Evolutionary conservation across 1,140 invertebrate species (phyloP).

Genomic region (Theocolax elegans): DNA sequence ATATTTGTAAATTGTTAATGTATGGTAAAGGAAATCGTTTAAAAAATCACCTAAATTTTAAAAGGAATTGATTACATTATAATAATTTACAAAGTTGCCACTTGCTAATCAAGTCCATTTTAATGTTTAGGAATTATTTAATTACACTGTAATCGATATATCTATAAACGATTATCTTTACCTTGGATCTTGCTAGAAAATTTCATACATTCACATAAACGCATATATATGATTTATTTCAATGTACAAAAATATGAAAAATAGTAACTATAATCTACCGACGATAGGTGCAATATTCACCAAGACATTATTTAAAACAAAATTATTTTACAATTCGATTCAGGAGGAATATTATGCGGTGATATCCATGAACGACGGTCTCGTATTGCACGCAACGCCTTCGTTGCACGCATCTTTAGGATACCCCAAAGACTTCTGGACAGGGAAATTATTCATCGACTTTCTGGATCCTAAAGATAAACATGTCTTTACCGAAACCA

Average conservation of each 20-base stretch:
- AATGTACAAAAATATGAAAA: neutral
- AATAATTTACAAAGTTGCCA: no score
- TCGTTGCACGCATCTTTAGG: constrained; percentile 78
- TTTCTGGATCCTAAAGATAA: constrained; percentile 85
- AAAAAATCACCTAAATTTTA: no score
- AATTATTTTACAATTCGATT: constrained; percentile 31
- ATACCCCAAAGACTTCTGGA: constrained; percentile 85
- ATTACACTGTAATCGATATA: no score
- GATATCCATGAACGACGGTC: constrained; percentile 84
- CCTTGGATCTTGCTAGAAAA: no score
- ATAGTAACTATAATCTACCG: no score
- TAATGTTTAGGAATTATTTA: no score
- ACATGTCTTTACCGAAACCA: constrained; percentile 71
- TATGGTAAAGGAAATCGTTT: constrained; percentile 25
- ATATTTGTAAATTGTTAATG: neutral
- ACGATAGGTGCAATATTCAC: no score
- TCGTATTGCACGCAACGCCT: constrained; percentile 81
- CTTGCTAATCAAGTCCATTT: no score
- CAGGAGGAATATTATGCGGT: constrained; percentile 81
- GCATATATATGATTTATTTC: neutral
- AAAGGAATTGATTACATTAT: no score
- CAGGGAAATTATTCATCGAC: constrained; percentile 87
- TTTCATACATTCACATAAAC: no score
- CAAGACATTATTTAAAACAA: neutral
- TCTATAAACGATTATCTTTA: no score